Evolutionary conservation across 2,113 vertebrate species (phyloP), one percentile per base, ranked within the genome.

Genomic region (Sylvia atricapilla): DNA sequence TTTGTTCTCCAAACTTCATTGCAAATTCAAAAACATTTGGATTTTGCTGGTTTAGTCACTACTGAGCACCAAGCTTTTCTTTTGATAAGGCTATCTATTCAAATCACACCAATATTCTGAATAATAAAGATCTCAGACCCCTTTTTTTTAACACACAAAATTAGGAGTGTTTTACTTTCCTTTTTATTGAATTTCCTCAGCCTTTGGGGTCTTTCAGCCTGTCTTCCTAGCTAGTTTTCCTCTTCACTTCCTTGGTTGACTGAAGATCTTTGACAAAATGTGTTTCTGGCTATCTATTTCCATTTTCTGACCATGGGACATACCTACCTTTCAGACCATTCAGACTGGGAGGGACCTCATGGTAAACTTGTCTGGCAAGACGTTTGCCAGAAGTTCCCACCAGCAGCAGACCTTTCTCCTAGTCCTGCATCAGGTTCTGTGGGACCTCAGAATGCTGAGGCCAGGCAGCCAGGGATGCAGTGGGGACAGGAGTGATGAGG

Each of bases 361-460:
- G 12, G 11, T 21, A 15, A 82, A 49, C 16, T 13, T 5, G 5
- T 35, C 25, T 56, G 41, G 21, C 30, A 89, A 60, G 80, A n/a
- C 13, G 19, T 18, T 44, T 55, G 31, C 31, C 66, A 47, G 31
- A 28, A 60, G 43, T 21, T 31, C 81, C 46, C 27, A 35, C 10
- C 41, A 47, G 68, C 10, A 47, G 25, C 39, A 46, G 63, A 41
- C 10, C 24, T 49, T 33, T 28, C 33, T 63, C 28, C 15, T 16
- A 75, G 46, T 4, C n/a, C 55, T 0, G 0, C 14, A 24, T 0
- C 0, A 0, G 16, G 15, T 14, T 78, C 21, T 43, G 2, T 49
- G 47, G 37, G 27, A 58, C 5, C 27, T 21, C n/a, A 46, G 31
- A 5, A 33, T 0, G 0, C 39, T 37, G 37, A 13, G 41, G 15